phyloP scores from a whole-genome alignment of 2,888 invertebrate genomes.

The Morpho achilles region DNA sequence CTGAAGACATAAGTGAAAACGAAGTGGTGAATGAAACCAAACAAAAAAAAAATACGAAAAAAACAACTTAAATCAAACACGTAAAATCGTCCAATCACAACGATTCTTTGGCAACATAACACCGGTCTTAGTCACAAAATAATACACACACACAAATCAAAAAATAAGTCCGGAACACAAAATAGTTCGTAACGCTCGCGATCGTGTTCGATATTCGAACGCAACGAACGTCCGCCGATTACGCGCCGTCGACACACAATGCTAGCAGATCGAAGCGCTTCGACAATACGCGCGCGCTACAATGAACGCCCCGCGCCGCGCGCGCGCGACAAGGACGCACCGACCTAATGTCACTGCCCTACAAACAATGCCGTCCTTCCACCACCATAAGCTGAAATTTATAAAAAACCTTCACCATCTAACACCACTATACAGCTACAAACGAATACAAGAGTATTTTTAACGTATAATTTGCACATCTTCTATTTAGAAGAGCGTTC shows the following conservation, averaged over 20 bases:
- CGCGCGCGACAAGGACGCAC: conserved; percentile 75
- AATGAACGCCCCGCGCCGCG: conserved; percentile 66
- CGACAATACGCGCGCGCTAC: conserved; percentile 78
- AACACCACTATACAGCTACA: conserved; percentile 14
- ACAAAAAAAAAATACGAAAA: conserved; percentile 44
- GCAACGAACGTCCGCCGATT: conserved; percentile 54
- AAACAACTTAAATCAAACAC: conserved; percentile 51
- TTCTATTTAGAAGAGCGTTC: conserved; percentile 42
- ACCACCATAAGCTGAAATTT: conserved; percentile 40
- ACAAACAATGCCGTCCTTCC: conserved; percentile 71
- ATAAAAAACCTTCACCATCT: conserved; percentile 41
- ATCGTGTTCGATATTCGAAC: conserved; percentile 52
- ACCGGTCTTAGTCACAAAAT: conserved; percentile 47
- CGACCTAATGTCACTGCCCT: conserved; percentile 77
- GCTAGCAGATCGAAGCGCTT: conserved; percentile 75
- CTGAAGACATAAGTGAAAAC: conserved; percentile 64
- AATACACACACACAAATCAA: conserved; percentile 43
- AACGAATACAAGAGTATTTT: not conserved
- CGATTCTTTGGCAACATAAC: conserved; percentile 65
- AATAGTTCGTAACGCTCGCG: conserved; percentile 48
- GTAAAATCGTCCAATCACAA: conserved; percentile 61
- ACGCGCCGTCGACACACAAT: conserved; percentile 71
- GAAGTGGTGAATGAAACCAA: conserved; percentile 41
- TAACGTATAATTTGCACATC: conserved; percentile 4
- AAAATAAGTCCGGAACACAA: conserved; percentile 49